Conservation (phyloP, 2,113 vertebrate species). For the Natator depressus region DNA sequence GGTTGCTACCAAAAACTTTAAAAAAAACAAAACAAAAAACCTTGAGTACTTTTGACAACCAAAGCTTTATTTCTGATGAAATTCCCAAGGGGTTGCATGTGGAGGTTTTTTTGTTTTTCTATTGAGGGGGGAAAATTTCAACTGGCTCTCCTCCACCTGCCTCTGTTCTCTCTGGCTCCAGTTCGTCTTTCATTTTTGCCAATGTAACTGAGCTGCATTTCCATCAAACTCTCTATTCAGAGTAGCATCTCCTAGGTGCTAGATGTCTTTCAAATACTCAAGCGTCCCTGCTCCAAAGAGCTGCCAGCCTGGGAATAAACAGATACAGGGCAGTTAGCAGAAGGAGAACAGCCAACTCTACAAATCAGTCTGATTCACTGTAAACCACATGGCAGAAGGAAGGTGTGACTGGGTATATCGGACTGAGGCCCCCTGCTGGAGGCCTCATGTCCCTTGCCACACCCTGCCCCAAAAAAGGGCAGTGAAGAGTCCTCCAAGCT, state of each 20-base stretch:
- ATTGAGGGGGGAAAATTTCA: neutral
- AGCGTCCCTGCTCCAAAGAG: accelerated
- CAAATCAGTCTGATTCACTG: neutral
- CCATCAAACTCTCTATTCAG: neutral
- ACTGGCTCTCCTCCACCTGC: neutral
- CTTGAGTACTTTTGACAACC: too few relatives aligned
- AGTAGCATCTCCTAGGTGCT: neutral
- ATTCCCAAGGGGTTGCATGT: neutral
- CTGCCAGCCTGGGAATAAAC: accelerated
- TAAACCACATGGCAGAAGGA: neutral
- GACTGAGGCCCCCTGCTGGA: too few relatives aligned
- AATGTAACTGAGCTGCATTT: neutral
- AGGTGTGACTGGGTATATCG: too few relatives aligned
- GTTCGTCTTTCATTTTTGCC: neutral
- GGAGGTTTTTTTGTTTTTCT: neutral
- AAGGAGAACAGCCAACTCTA: neutral
- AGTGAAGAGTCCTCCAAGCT: too few relatives aligned
- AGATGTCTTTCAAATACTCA: accelerated
- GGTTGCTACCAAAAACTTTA: too few relatives aligned
- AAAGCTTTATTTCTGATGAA: neutral
- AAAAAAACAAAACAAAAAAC: too few relatives aligned
- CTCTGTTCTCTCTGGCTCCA: neutral
- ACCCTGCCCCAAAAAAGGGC: too few relatives aligned
- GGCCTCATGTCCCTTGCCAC: too few relatives aligned
- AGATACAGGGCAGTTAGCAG: neutral